These are phyloP conservation scores for Cassiopea xamachana DNA, from an alignment of 30 jellyfish, hydroid and myxozoan species.

Conservation along the genomic window DNA sequence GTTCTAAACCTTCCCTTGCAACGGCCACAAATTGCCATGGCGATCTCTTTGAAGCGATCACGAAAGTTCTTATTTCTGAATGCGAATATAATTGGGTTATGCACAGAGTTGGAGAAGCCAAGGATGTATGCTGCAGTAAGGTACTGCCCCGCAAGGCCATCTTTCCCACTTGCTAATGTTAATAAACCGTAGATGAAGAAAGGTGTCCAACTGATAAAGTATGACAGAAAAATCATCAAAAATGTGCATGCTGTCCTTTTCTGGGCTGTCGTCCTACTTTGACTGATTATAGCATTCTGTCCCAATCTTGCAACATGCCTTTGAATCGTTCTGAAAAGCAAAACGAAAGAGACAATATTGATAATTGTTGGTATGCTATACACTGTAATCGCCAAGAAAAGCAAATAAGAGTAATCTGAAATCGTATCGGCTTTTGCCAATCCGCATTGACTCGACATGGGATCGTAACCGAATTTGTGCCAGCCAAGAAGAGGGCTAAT, in stretches of 20 bases:
- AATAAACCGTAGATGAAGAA: constrained; percentile 48
- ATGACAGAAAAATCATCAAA: constrained; percentile 52
- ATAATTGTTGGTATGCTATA: constrained; percentile 59
- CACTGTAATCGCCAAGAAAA: constrained; percentile 50
- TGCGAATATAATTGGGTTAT: constrained; percentile 68
- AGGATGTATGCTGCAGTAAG: constrained; percentile 61
- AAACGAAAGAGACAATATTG: constrained; percentile 23
- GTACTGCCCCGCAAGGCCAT: constrained; percentile 52
- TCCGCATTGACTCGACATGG: constrained; percentile 59
- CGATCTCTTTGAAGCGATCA: constrained; percentile 52
- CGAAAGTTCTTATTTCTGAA: constrained; percentile 56
- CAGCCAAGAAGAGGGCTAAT: constrained; percentile 65
- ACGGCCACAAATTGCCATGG: constrained; percentile 26
- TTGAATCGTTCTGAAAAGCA: constrained; percentile 54
- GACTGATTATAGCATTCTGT: constrained; percentile 36
- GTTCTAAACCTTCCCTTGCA: constrained; percentile 46
- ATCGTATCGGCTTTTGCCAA: constrained; percentile 22
- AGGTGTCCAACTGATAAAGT: constrained; percentile 78
- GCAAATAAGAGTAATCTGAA: constrained; percentile 42
- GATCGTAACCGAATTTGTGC: constrained; percentile 21
- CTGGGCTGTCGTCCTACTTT: constrained; percentile 18
- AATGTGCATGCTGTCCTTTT: constrained; percentile 62
- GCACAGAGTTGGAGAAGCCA: constrained; percentile 64
- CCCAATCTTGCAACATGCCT: constrained; percentile 52
- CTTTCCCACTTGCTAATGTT: constrained; percentile 33